phyloP scores from a whole-genome alignment of 2,797 vertebrate species.

The Geotrypetes seraphini region DNA sequence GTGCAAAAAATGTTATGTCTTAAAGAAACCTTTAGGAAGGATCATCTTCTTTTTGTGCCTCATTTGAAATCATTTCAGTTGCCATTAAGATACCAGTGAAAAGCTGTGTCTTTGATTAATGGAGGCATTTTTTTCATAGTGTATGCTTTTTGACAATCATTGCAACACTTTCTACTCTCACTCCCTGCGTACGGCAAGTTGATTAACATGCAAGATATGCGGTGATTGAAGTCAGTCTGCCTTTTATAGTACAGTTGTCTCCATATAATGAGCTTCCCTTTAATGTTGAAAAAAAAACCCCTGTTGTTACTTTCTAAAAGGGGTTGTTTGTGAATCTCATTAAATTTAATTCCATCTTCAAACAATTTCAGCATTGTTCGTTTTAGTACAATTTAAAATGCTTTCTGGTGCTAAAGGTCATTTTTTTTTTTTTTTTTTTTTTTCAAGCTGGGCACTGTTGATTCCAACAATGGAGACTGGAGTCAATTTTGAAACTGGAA shows the following conservation, averaged over 20 bases:
- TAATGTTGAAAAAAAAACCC: slow-evolving; percentile 55
- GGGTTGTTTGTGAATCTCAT: slow-evolving; percentile 68
- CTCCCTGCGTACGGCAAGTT: slow-evolving; percentile 50
- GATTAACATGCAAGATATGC: slow-evolving; percentile 68
- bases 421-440: no score
- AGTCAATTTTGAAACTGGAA: slow-evolving; percentile 35
- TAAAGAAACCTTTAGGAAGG: slow-evolving; percentile 56
- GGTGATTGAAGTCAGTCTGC: slow-evolving; percentile 61
- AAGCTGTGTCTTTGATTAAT: slow-evolving; percentile 64
- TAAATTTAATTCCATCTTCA: slow-evolving; percentile 63
- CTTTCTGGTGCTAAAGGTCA: slow-evolving; percentile 43
- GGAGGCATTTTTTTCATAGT: slow-evolving; percentile 23
- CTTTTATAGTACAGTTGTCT: slow-evolving; percentile 62
- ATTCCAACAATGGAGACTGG: slow-evolving; percentile 34
- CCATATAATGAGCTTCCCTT: slow-evolving; percentile 66
- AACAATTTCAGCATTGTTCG: slow-evolving; percentile 60
- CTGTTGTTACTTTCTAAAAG: slow-evolving; percentile 68
- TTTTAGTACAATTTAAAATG: slow-evolving; percentile 58
- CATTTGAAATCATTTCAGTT: slow-evolving; percentile 53
- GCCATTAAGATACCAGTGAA: slow-evolving; percentile 50
- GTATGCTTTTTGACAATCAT: slow-evolving; percentile 43
- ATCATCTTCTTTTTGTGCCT: slow-evolving; percentile 60
- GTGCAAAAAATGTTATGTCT: slow-evolving; percentile 54
- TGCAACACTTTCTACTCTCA: slow-evolving; percentile 35
- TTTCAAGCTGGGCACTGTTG: slow-evolving; percentile 31